Base-by-base conservation (phyloP, 1,140 invertebrate genomes). In the Trachymyrmex cornetzi region DNA sequence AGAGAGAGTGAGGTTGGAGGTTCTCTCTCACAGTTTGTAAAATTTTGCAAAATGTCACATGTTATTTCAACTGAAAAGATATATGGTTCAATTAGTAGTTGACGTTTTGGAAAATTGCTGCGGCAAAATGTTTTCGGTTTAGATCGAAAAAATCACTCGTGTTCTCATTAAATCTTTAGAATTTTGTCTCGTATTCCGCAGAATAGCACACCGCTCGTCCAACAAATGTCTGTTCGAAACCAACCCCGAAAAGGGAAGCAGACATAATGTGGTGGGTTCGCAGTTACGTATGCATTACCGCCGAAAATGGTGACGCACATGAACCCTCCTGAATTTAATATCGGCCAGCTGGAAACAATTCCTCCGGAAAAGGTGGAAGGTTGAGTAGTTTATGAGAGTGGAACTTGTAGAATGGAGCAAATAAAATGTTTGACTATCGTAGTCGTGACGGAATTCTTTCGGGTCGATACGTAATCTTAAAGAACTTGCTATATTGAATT, bases 221-320 rank as follows among this genome's bases (percentile, higher is more conserved):
- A 44, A 48, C 38, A 5, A 71, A 72, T 72, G 53, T 44, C 50
- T 24, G 50, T 34, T 53, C 6, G 53, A 61, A 61, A 72, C 24
- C 55, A 59, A 80, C 34, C 5, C 34, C 6, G 22, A n/a, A 19
- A 30, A 81, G 24, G 14, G 11, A n/a, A 30, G 14, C 16, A 50
- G 22, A 71, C 14, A 81, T 55, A 61, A 82, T 67, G 24, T 48
- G 67, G 30, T 38, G 16, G 22, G 38, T 81, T 81, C 34, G 24
- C 66, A 30, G 67, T 91, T 88, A 87, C 77, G 84, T 88, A 91
- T 88, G 87, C 87, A 90, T 88, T 91, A 81, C 86, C 38, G 57
- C 38, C 64, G 61, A 88, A 82, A 64, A 72, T 30, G 27, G 80
- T 34, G 50, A 82, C 77, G 79, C 87, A 85, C 59, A 50, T 59